Conservation (phyloP, 2,113 vertebrate species). For the Cheirogaleus medius region DNA sequence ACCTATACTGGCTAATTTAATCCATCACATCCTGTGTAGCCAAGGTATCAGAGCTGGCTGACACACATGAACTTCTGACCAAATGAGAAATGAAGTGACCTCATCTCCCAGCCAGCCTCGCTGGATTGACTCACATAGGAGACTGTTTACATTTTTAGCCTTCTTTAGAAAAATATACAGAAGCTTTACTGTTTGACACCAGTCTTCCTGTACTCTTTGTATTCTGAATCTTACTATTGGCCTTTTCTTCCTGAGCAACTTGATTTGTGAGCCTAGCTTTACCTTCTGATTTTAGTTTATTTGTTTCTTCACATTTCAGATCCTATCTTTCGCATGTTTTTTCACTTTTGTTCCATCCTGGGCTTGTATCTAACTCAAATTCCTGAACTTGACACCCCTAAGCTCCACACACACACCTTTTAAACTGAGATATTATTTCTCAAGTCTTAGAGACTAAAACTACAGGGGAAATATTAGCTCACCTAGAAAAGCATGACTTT, state of each 20-base stretch:
- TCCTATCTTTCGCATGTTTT: neutral
- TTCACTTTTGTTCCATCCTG: neutral
- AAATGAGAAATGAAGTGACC: neutral
- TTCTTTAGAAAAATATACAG: conserved; percentile 24
- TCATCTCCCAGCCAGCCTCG: neutral
- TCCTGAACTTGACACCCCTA: neutral
- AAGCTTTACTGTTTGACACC: neutral
- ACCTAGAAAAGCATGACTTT: neutral
- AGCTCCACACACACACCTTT: neutral
- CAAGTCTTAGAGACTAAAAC: neutral
- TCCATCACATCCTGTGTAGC: neutral
- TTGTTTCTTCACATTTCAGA: neutral
- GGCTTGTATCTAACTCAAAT: conserved; percentile 8
- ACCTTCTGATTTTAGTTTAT: conserved; percentile 1
- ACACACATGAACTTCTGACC: neutral
- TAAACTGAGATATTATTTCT: neutral
- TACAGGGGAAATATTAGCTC: neutral
- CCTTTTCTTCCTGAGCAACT: neutral
- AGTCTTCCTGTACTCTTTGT: neutral
- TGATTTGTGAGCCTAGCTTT: conserved; percentile 2
- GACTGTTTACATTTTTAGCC: neutral
- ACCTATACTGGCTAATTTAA: neutral
- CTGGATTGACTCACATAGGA: neutral
- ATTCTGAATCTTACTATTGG: neutral
- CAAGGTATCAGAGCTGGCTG: neutral